Evolutionary conservation across 2,888 invertebrate genomes (phyloP).

Genomic region (Sinotaia quadrata): DNA sequence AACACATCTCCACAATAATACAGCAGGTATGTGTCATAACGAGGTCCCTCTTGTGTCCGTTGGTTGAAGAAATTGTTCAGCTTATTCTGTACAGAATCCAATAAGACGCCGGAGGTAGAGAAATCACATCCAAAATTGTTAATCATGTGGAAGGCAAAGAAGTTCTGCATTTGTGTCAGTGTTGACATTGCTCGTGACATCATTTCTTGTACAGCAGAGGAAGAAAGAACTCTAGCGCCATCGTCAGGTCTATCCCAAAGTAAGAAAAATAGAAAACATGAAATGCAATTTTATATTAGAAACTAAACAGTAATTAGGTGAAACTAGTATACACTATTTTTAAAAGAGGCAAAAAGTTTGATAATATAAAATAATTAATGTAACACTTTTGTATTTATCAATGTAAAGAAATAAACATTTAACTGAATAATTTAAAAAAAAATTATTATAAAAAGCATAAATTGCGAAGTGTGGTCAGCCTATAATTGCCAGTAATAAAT

Average conservation of each 20-base stretch:
- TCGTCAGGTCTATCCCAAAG: slow-evolving; percentile 45
- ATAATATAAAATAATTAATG: no score
- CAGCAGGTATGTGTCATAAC: slow-evolving; percentile 70
- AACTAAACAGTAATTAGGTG: background rate
- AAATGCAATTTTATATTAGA: no score
- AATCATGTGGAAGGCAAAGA: slow-evolving; percentile 70
- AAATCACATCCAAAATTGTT: slow-evolving; percentile 71
- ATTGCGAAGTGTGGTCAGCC: no score
- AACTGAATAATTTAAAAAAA: no score
- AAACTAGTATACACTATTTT: background rate
- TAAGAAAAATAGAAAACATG: slow-evolving; percentile 9
- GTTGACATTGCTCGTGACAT: slow-evolving; percentile 59
- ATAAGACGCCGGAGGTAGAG: slow-evolving; percentile 65
- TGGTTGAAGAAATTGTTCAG: slow-evolving; percentile 66
- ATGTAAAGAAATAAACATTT: no score
- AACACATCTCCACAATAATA: slow-evolving; percentile 70
- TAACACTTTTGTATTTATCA: no score
- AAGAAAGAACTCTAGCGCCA: slow-evolving; percentile 56
- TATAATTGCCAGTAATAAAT: no score
- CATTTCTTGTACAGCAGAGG: slow-evolving; percentile 59
- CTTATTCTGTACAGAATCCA: slow-evolving; percentile 60
- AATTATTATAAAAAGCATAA: no score
- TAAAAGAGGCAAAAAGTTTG: no score
- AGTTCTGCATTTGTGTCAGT: slow-evolving; percentile 63
- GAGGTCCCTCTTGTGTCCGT: slow-evolving; percentile 67